Percentiles rank a stretch among this genome's conserved stretches.
phyloP scores from a whole-genome alignment of 2,113 vertebrate species.

The Dromas ardeola region DNA sequence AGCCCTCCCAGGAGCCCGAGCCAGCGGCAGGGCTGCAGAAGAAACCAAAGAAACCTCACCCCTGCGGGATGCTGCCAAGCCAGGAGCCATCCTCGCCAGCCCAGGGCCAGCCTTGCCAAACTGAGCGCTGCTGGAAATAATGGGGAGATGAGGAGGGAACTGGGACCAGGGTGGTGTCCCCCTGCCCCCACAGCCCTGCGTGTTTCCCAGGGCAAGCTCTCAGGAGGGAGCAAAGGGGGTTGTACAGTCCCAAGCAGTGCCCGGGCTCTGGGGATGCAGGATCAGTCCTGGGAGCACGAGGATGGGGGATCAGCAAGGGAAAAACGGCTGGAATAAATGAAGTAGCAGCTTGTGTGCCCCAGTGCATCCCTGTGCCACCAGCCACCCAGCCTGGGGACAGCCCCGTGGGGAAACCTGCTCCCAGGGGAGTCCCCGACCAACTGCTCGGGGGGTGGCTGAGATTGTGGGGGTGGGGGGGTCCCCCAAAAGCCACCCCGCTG shows the following conservation, averaged over 20 bases:
- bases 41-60: conserved; percentile 44
- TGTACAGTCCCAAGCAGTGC: background rate
- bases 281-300: background rate
- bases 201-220: background rate
- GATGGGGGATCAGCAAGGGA: background rate
- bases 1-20: background rate
- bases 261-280: background rate
- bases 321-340: background rate
- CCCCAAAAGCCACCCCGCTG: background rate
- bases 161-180: background rate
- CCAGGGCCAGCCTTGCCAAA: background rate
- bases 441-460: background rate
- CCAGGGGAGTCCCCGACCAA: accelerated
- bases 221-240: background rate
- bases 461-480: accelerated
- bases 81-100: background rate
- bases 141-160: background rate
- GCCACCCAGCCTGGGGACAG: background rate
- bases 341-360: background rate
- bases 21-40: background rate
- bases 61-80: background rate
- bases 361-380: background rate
- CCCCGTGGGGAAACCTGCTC: background rate
- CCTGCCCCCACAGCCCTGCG: background rate
- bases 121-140: background rate